These are phyloP conservation scores for Leptinotarsa undecemlineata DNA, from an alignment of 1,140 invertebrate genomes.

Conservation along the genomic window DNA sequence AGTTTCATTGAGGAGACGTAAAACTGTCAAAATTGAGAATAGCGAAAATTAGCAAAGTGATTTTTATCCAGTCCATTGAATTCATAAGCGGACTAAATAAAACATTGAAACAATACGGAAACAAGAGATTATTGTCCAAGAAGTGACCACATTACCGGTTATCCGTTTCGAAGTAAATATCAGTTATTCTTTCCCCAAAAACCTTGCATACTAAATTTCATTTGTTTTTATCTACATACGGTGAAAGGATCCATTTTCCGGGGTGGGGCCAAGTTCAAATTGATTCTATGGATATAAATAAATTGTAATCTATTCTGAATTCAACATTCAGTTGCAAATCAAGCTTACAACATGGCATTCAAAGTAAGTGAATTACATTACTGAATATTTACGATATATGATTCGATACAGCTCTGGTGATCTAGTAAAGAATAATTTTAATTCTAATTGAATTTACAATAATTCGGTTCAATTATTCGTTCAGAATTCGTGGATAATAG, in stretches of 20 bases:
- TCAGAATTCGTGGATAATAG: background rate
- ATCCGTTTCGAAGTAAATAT: no score
- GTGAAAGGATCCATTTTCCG: slow-evolving; percentile 17
- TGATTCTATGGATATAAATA: background rate
- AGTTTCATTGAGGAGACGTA: no score
- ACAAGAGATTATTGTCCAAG: no score
- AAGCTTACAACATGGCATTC: slow-evolving; percentile 31
- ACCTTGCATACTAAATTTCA: background rate
- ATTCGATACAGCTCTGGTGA: background rate
- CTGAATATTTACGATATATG: background rate
- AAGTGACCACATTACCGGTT: no score
- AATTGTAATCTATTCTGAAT: background rate
- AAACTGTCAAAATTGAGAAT: no score
- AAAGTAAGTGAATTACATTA: slow-evolving; percentile 29
- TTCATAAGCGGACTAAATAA: no score
- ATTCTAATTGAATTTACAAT: background rate
- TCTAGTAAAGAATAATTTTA: background rate
- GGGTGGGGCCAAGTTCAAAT: slow-evolving; percentile 10
- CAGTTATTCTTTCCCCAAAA: background rate
- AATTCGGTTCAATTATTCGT: background rate
- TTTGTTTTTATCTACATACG: background rate
- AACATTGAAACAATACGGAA: no score
- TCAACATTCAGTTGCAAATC: background rate
- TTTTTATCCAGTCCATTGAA: no score
- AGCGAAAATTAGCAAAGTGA: no score